A percentile compares a stretch with the other conserved stretches of the same genome.
phyloP scores from a whole-genome alignment of 2,113 vertebrate species.

The Galbula dea region DNA sequence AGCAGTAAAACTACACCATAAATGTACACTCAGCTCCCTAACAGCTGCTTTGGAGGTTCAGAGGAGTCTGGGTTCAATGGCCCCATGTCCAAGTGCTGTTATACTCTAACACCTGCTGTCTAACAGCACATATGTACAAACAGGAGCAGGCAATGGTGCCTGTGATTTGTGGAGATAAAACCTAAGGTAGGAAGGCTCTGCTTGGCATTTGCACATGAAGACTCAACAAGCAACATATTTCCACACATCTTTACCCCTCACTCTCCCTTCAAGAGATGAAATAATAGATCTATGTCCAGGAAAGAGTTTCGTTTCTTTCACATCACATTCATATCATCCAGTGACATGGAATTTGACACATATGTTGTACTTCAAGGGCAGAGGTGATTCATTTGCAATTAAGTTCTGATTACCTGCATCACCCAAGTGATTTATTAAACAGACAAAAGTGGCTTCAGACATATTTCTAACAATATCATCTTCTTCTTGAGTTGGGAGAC shows the following conservation, averaged over 20 bases:
- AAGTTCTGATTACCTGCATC: conserved; percentile 58
- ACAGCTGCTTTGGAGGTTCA: fast-evolving
- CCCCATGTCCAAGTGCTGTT: background rate
- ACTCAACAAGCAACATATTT: background rate
- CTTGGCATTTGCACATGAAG: background rate
- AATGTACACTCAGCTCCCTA: background rate
- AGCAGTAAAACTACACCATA: background rate
- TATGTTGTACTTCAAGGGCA: conserved; percentile 23
- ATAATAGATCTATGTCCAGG: background rate
- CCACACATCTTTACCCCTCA: background rate
- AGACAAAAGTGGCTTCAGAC: conserved; percentile 68
- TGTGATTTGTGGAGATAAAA: background rate
- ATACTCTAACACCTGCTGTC: background rate
- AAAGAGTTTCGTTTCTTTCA: background rate
- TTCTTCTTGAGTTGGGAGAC: conserved; percentile 60
- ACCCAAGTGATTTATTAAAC: conserved; percentile 63
- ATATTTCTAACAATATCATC: conserved; percentile 39
- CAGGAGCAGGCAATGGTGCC: background rate
- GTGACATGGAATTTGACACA: background rate
- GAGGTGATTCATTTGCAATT: conserved; percentile 41
- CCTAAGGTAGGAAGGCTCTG: fast-evolving
- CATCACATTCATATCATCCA: background rate
- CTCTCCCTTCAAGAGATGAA: background rate
- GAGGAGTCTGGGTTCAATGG: fast-evolving
- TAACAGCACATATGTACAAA: fast-evolving